phyloP scores from a whole-genome alignment of 37 sponge, comb jelly and placozoan genomes.

The Diacarnus erythraeanus region DNA sequence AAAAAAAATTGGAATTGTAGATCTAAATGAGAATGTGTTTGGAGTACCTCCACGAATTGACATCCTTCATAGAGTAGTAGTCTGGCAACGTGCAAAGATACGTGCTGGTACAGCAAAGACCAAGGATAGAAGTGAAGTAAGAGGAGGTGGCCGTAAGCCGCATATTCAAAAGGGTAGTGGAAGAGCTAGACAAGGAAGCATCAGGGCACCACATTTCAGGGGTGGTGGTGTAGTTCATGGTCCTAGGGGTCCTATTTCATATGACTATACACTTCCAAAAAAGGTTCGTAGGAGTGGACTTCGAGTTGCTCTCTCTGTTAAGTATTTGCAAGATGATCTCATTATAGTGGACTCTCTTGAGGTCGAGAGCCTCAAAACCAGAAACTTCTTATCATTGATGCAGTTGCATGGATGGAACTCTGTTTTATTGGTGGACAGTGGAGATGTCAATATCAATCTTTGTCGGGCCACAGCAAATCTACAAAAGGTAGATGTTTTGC shows the following conservation, averaged over 20 bases:
- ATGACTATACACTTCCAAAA: constrained; percentile 83
- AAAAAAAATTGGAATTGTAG: constrained; percentile 57
- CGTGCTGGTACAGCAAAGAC: constrained; percentile 81
- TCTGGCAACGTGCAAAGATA: constrained; percentile 87
- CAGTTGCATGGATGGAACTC: constrained; percentile 61
- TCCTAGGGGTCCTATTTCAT: constrained; percentile 72
- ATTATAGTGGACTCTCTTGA: constrained; percentile 74
- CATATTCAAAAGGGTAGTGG: constrained; percentile 87
- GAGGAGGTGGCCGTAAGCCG: constrained; percentile 93
- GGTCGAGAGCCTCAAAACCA: constrained; percentile 43
- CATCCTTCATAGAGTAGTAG: constrained; percentile 82
- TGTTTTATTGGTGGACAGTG: constrained; percentile 83
- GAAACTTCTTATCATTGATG: constrained; percentile 39
- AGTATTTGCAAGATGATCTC: constrained; percentile 84
- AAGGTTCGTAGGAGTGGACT: constrained; percentile 69
- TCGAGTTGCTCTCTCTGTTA: constrained; percentile 81
- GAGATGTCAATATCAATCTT: constrained; percentile 53
- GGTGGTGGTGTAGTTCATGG: constrained; percentile 92
- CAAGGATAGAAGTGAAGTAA: constrained; percentile 81
- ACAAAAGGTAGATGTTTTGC: constrained; percentile 66
- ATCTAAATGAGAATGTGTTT: constrained; percentile 73
- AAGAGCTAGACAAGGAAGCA: constrained; percentile 85
- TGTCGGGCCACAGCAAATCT: constrained; percentile 59
- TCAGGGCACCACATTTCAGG: constrained; percentile 76
- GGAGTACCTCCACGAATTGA: constrained; percentile 77